Percentiles rank a stretch among this genome's conserved stretches.
Evolutionary conservation across 2,888 invertebrate species (phyloP).

Genomic region (Gnatocerus cornutus): DNA sequence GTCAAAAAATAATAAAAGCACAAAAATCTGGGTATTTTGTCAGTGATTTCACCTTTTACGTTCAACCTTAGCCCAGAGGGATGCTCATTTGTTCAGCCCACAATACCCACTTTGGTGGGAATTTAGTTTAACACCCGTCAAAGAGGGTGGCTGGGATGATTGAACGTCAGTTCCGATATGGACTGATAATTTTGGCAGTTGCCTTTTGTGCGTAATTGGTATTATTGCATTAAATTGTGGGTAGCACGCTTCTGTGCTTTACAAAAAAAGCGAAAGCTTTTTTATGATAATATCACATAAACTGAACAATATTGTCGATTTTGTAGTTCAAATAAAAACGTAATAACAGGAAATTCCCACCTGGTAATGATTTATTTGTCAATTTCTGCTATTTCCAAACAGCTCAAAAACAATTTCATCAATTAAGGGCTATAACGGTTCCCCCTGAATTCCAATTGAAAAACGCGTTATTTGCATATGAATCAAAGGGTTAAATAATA

Average conservation of each 20-base stretch:
- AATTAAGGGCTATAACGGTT: constrained; percentile 36
- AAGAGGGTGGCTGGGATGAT: constrained; percentile 62
- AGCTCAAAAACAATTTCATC: constrained; percentile 25
- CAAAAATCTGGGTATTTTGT: neutral
- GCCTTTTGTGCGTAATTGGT: constrained; percentile 64
- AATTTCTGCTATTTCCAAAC: neutral
- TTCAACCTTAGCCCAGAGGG: constrained; percentile 35
- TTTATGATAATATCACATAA: constrained; percentile 54
- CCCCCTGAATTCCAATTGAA: constrained; percentile 28
- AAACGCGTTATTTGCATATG: constrained; percentile 56
- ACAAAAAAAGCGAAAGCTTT: constrained; percentile 48
- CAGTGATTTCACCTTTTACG: constrained; percentile 13
- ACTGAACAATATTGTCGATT: constrained; percentile 50
- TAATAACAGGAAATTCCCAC: constrained; percentile 15
- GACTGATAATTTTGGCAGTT: constrained; percentile 65
- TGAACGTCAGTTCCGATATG: constrained; percentile 64
- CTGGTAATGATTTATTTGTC: constrained; percentile 17
- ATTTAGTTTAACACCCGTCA: constrained; percentile 64
- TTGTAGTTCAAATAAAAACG: constrained; percentile 31
- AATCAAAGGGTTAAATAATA: constrained; percentile 54
- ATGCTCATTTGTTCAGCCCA: constrained; percentile 59
- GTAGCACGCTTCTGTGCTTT: constrained; percentile 53
- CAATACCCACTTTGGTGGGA: constrained; percentile 63
- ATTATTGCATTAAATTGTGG: constrained; percentile 62
- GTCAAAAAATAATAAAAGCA: neutral